Percentiles rank a stretch among this genome's conserved stretches.
These are phyloP conservation scores for Anguilla obscura DNA, from an alignment of 2,797 vertebrate species.

Conservation along the genomic window DNA sequence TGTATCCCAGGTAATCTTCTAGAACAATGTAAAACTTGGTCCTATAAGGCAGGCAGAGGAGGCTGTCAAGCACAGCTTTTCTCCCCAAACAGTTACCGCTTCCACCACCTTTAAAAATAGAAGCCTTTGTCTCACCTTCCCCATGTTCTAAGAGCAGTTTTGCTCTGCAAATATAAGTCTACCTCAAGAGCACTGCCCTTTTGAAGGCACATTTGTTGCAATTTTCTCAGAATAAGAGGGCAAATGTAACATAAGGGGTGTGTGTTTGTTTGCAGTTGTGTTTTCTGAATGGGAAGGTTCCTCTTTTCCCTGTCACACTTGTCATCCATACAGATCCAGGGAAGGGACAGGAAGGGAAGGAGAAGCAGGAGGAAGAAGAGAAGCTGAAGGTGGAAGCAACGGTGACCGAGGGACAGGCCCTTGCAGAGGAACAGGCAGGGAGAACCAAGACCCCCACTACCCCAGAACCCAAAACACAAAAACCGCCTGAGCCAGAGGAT, in stretches of 20 bases:
- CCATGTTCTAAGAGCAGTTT: not conserved
- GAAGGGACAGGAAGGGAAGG: not conserved
- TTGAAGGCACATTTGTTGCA: not conserved
- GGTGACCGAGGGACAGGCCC: not conserved
- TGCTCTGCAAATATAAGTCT: not conserved
- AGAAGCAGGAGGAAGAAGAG: not conserved
- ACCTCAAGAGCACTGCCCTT: not conserved
- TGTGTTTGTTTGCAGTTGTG: not conserved
- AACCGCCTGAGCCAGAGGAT: not conserved
- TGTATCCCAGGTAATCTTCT: not conserved
- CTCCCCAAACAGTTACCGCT: not conserved
- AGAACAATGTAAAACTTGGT: not conserved
- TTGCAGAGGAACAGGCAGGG: not conserved
- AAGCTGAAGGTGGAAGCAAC: not conserved
- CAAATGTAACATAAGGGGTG: not conserved
- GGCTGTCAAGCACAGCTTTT: not conserved
- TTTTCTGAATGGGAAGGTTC: not conserved
- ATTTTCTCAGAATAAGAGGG: not conserved
- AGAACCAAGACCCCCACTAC: not conserved
- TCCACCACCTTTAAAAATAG: not conserved
- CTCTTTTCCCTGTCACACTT: not conserved
- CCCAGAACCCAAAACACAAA: not conserved
- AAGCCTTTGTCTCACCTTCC: not conserved
- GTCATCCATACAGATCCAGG: slow-evolving; percentile 4
- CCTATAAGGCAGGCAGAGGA: not conserved